These are phyloP conservation scores for Catharus fuscescens DNA, from an alignment of 2,113 vertebrate genomes.

Conservation along the genomic window DNA sequence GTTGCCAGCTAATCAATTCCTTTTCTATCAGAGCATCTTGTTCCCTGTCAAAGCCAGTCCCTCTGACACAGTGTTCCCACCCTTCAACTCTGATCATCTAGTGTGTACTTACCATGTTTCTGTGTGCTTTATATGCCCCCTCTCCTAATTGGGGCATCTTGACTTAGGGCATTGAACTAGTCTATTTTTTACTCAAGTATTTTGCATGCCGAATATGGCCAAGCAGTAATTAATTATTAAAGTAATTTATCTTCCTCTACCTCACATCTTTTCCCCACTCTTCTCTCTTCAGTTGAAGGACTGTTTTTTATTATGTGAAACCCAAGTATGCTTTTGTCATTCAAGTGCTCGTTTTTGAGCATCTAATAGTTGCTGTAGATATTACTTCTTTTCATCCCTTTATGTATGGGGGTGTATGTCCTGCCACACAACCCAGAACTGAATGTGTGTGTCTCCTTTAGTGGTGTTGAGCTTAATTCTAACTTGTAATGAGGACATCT, in stretches of 20 bases:
- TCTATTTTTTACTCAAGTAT: neutral
- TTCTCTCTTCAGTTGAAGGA: neutral
- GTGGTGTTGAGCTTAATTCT: neutral
- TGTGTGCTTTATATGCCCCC: neutral
- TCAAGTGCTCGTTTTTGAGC: neutral
- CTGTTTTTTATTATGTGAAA: neutral
- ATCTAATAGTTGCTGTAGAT: neutral
- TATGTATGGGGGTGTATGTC: fast-evolving
- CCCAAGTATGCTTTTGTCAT: neutral
- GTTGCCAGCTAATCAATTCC: neutral
- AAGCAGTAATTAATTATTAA: neutral
- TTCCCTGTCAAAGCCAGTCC: neutral
- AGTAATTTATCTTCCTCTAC: neutral
- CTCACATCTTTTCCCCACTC: neutral
- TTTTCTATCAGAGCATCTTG: neutral
- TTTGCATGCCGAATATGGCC: neutral
- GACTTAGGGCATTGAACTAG: neutral
- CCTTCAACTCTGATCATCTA: neutral
- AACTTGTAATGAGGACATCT: fast-evolving
- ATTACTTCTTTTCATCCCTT: neutral
- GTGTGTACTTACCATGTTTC: neutral
- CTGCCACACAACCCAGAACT: neutral
- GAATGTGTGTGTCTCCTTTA: neutral
- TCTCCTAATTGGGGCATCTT: neutral
- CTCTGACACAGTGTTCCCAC: neutral